Percentiles rank a stretch among this genome's conserved stretches.
Evolutionary conservation across 2,888 invertebrate species (phyloP).

Genomic region (Chymomyza caudatula): DNA sequence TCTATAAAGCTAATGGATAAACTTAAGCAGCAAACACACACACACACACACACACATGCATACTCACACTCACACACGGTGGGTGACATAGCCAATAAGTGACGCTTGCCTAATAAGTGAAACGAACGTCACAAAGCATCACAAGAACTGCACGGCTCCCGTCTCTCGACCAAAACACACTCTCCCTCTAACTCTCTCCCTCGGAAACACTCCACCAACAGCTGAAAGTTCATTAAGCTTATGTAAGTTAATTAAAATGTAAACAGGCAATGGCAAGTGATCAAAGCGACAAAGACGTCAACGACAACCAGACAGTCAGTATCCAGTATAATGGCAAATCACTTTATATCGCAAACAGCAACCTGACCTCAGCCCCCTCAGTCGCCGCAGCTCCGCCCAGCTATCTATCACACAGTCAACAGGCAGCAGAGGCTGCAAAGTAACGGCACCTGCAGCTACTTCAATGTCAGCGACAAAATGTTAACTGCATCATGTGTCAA

Average conservation of each 20-base stretch:
- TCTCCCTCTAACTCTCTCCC: not conserved
- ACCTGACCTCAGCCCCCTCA: not conserved
- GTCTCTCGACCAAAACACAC: not conserved
- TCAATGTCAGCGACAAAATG: constrained; percentile 7
- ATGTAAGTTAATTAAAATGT: constrained; percentile 58
- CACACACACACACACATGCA: too few species aligned
- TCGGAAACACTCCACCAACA: not conserved
- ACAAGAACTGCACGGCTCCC: not conserved
- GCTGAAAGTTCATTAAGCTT: constrained; percentile 53
- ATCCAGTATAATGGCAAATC: constrained; percentile 45
- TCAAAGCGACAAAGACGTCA: constrained; percentile 46
- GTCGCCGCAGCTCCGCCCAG: not conserved
- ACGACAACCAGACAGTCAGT: constrained; percentile 1
- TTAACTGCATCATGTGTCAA: constrained; percentile 59
- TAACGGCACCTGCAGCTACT: not conserved
- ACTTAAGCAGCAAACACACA: not conserved
- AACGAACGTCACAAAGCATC: not conserved
- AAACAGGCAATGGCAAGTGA: constrained; percentile 49
- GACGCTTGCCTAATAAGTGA: not conserved
- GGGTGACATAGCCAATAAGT: not conserved
- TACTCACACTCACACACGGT: not conserved
- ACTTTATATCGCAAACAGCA: constrained; percentile 47
- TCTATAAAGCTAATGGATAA: not conserved
- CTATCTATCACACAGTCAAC: not conserved
- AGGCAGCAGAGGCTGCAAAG: not conserved